A percentile compares a stretch with the other conserved stretches of the same genome.
Evolutionary conservation across 2,888 invertebrate genomes (phyloP).

Genomic region (Drosophila nigricruria): DNA sequence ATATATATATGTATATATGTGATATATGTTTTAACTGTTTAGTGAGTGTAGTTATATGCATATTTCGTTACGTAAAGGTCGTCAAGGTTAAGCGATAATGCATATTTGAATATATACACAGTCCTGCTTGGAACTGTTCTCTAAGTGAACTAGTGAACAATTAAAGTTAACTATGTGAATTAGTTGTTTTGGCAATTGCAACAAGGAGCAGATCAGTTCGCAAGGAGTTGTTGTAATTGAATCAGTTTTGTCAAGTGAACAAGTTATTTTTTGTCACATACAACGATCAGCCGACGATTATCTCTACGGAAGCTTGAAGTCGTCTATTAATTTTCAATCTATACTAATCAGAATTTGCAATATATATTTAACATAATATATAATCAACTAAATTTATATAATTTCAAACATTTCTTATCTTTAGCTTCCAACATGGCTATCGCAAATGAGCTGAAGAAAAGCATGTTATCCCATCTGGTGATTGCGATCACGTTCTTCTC

Average conservation of each 20-base stretch:
- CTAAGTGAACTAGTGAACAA: background rate
- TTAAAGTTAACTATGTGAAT: too few species aligned
- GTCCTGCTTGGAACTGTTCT: background rate
- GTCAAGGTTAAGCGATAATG: conserved; percentile 9
- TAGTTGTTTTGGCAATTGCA: background rate
- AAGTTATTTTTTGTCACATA: background rate
- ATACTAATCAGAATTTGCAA: background rate
- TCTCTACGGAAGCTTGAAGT: background rate
- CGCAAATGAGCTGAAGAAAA: conserved; percentile 18
- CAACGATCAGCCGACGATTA: background rate
- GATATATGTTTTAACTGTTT: background rate
- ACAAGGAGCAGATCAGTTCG: background rate
- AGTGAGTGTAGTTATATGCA: background rate
- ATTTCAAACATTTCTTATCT: background rate
- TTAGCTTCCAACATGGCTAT: conserved; percentile 24
- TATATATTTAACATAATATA: background rate
- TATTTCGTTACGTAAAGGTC: conserved; percentile 37
- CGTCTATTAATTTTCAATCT: background rate
- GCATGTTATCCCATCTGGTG: conserved; percentile 49
- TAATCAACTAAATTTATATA: background rate
- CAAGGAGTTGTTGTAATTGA: background rate
- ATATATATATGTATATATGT: background rate
- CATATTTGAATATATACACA: background rate
- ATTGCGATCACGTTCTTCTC: conserved; percentile 94
- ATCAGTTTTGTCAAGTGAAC: background rate